Base-by-base conservation (phyloP, 2,888 invertebrate genomes). In the Macrophya alboannulata region DNA sequence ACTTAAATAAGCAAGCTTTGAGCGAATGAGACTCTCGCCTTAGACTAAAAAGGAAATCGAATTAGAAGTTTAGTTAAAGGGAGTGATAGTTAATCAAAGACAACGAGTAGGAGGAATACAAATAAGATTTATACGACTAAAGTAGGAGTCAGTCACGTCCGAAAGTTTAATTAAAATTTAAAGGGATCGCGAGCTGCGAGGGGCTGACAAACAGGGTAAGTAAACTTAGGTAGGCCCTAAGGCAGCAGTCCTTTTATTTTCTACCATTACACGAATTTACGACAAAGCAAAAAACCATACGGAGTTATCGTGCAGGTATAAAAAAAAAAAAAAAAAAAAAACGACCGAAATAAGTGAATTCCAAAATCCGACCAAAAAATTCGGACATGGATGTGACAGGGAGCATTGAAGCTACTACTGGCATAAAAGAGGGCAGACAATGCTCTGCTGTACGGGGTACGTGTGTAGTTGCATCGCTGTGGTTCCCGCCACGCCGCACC, bases 401-500 rank as follows among this genome's bases (percentile, higher is more conserved):
- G 25, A 68, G 10, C 68, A 4, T 15, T 68, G 6, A 68, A 68
- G 68, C 31, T 31, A 68, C 15, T 31, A 5, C 17, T n/a, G 37
- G 17, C 71, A 12, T 40, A 40, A 71, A 40, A 71, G 71, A 37
- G 15, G 40, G 40, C 71, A 71, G 71, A 71, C 71, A 40, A 71
- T 71, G 40, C 17, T 40, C 37, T 62, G 9, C 48, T 12, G 9
- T 62, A 9, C 62, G 10, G 21, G 62, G 21, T 21, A 12, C 8
- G 62, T 31, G 3, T 31, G 25, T 62, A 62, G 81, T 81, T 62
- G 37, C 81, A 62, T 62, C 43, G 31, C 62, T 10, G 51, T 37
- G 62, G 17, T 51, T 81, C 62, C 81, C 37, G 43, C 81, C 59
- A 81, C 55, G n/a, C 51, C 45, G 45, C 10, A 21, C 17, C 43